phyloP scores from a whole-genome alignment of 2,797 vertebrate species.

The Sebastes elongatus region DNA sequence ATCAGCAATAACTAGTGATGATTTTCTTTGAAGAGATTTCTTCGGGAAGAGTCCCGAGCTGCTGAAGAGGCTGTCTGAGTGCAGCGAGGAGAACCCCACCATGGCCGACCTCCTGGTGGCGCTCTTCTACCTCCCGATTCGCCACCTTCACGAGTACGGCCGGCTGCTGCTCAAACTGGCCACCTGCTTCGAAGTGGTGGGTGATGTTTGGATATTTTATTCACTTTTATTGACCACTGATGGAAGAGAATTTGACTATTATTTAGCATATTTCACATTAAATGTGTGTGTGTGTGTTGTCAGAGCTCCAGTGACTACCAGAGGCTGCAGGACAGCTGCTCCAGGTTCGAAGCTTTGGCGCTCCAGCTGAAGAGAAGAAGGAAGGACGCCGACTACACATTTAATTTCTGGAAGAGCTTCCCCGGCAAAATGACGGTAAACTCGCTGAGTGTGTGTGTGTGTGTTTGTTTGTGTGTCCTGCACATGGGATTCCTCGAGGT shows the following conservation, averaged over 20 bases:
- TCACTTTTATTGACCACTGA: background rate
- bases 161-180: slow-evolving; percentile 93
- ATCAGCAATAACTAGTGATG: background rate
- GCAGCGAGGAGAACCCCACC: slow-evolving; percentile 84
- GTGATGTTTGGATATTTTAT: slow-evolving; percentile 24
- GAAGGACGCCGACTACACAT: slow-evolving; percentile 93
- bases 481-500: background rate
- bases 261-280: background rate
- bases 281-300: background rate
- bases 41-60: slow-evolving; percentile 91
- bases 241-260: background rate
- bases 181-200: slow-evolving; percentile 95
- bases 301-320: slow-evolving; percentile 91
- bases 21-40: slow-evolving; percentile 81
- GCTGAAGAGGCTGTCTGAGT: slow-evolving; percentile 88
- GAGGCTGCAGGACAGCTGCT: slow-evolving; percentile 90
- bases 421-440: slow-evolving; percentile 97
- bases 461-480: background rate
- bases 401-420: slow-evolving; percentile 97
- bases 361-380: slow-evolving; percentile 89
- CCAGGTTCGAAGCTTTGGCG: slow-evolving; percentile 88
- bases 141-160: slow-evolving; percentile 88
- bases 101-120: slow-evolving; percentile 86
- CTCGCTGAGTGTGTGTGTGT: background rate
- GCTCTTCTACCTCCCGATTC: slow-evolving; percentile 90